phyloP scores from a whole-genome alignment of 2,888 invertebrate genomes.

The Beris chalybata region DNA sequence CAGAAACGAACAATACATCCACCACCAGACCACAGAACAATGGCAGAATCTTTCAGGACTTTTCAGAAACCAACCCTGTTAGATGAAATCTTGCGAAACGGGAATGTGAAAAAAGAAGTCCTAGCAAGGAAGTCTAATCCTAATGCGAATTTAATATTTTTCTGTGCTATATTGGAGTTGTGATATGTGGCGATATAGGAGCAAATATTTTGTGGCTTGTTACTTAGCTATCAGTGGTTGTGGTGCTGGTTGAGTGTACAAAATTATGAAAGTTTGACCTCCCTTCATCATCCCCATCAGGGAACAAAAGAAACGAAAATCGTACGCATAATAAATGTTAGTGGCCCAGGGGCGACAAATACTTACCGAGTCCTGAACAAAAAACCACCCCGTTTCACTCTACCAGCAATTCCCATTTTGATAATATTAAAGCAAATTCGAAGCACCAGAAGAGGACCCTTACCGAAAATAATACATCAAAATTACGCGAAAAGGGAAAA shows the following conservation, averaged over 20 bases:
- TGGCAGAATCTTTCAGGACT: background rate
- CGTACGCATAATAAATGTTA: conserved; percentile 23
- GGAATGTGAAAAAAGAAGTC: background rate
- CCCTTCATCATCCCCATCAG: no score
- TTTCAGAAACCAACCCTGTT: background rate
- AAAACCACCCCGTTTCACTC: conserved; percentile 2
- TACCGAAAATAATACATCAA: no score
- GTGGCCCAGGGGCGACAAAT: conserved; percentile 15
- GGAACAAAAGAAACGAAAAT: background rate
- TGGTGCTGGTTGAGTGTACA: no score
- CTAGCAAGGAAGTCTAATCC: conserved; percentile 11
- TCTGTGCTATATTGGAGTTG: no score
- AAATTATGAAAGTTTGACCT: no score
- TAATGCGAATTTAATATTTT: conserved; percentile 22
- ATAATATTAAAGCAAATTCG: background rate
- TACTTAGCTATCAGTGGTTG: no score
- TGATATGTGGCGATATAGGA: no score
- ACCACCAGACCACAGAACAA: background rate
- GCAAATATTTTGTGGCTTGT: no score
- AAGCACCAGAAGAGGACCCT: no score
- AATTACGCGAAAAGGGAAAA: no score
- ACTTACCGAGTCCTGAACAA: conserved; percentile 12
- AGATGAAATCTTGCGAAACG: conserved; percentile 6
- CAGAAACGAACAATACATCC: background rate
- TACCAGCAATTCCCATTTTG: background rate